These are phyloP conservation scores for Sinonovacula constricta DNA, from an alignment of 1,140 invertebrate genomes.

Conservation along the genomic window DNA sequence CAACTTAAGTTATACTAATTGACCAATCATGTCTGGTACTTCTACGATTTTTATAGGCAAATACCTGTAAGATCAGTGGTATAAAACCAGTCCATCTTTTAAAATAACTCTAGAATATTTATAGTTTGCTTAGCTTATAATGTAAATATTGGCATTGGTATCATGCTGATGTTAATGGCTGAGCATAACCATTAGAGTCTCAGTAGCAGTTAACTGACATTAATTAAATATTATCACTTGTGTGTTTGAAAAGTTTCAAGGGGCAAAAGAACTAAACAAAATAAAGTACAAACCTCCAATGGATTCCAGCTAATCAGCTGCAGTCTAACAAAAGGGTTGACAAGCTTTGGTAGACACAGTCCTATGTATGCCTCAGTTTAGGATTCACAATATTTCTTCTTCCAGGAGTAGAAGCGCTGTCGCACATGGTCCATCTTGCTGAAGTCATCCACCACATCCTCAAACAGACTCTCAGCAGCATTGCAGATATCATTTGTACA, in stretches of 20 bases:
- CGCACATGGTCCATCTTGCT: slow-evolving; percentile 88
- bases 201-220: background rate
- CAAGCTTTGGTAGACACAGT: slow-evolving; percentile 92
- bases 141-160: too few relatives aligned
- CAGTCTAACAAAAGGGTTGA: slow-evolving; percentile 88
- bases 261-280: too few relatives aligned
- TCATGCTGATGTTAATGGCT: too few relatives aligned
- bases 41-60: too few relatives aligned
- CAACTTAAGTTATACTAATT: too few relatives aligned
- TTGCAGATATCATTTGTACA: slow-evolving; percentile 58
- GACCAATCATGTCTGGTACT: too few relatives aligned
- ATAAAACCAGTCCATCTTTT: too few relatives aligned
- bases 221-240: background rate
- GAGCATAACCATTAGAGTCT: too few relatives aligned
- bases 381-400: slow-evolving; percentile 85
- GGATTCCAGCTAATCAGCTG: slow-evolving; percentile 85
- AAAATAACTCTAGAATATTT: too few relatives aligned
- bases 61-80: too few relatives aligned
- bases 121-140: too few relatives aligned
- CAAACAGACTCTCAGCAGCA: slow-evolving; percentile 82
- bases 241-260: too few relatives aligned
- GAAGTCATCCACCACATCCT: slow-evolving; percentile 95
- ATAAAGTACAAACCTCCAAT: slow-evolving; percentile 79
- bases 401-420: slow-evolving; percentile 89
- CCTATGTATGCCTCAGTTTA: slow-evolving; percentile 96